Evolutionary conservation across 2,888 invertebrate species (phyloP).

Genomic region (Campoplex nolae): DNA sequence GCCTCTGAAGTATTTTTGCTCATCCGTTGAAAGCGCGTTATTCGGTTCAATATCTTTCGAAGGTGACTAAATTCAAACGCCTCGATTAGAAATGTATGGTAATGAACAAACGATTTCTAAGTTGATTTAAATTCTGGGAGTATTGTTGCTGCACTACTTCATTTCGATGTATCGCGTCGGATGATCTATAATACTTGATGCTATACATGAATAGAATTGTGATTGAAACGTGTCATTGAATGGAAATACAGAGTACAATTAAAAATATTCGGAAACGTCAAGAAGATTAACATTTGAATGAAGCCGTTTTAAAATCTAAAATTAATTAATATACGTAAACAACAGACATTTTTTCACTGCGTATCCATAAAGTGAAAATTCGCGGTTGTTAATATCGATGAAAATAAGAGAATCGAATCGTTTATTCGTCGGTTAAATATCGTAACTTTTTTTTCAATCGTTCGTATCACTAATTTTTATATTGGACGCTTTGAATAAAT

Average conservation of each 20-base stretch:
- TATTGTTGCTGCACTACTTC: not conserved
- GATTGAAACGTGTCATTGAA: not conserved
- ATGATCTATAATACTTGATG: not conserved
- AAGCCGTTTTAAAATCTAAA: not conserved
- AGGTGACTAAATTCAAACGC: not conserved
- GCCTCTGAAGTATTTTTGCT: slow-evolving; percentile 18
- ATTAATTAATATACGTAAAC: not conserved
- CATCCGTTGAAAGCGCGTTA: slow-evolving; percentile 5
- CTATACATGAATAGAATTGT: not conserved
- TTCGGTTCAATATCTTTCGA: slow-evolving; percentile 10
- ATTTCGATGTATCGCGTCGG: not conserved
- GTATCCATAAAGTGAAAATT: not conserved
- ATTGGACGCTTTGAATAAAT: not conserved
- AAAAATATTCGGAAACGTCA: not conserved
- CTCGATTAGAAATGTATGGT: not conserved
- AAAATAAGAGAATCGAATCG: not conserved
- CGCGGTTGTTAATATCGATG: not conserved
- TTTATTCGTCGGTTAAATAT: slow-evolving; percentile 9
- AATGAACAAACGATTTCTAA: not conserved
- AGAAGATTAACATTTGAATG: not conserved
- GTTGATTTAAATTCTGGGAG: not conserved
- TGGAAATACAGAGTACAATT: not conserved
- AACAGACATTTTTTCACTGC: not conserved
- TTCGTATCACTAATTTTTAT: not conserved
- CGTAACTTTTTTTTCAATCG: slow-evolving; percentile 1